Conservation (phyloP, 2,888 invertebrate genomes). For the Ceriagrion tenellum region DNA sequence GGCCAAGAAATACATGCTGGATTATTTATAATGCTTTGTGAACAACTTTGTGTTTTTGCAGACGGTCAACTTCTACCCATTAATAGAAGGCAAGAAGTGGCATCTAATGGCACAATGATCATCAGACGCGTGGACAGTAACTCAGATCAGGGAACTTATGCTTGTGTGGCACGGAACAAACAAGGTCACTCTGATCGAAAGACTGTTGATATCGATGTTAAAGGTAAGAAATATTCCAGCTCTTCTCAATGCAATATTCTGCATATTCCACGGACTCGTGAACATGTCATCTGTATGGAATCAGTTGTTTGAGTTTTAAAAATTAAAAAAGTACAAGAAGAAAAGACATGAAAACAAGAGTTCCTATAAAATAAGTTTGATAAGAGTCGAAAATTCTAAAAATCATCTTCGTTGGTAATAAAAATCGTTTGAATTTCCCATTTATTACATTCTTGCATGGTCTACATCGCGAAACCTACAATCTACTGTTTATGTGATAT, state of each 20-base stretch:
- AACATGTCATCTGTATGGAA: background rate
- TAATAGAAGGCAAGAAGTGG: constrained; percentile 77
- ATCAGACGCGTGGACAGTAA: constrained; percentile 76
- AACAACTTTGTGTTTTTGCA: constrained; percentile 69
- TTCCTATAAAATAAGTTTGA: background rate
- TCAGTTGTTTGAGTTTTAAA: background rate
- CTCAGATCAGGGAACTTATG: constrained; percentile 77
- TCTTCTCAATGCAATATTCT: constrained; percentile 4
- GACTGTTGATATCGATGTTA: constrained; percentile 73
- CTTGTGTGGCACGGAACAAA: constrained; percentile 77
- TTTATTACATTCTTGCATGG: no score
- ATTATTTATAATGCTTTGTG: background rate
- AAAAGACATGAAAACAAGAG: background rate
- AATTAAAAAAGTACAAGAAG: background rate
- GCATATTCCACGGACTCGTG: background rate
- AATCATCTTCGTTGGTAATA: background rate
- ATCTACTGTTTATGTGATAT: no score
- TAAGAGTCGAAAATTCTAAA: background rate
- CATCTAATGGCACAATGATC: constrained; percentile 76
- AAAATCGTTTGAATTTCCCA: no score
- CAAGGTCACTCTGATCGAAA: constrained; percentile 74
- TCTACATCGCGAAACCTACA: no score
- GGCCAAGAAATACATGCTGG: no score
- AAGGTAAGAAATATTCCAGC: constrained; percentile 72
- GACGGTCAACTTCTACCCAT: constrained; percentile 76